Evolutionary conservation across 2,888 invertebrate species (phyloP).

Genomic region (Hirudinaria manillensis): DNA sequence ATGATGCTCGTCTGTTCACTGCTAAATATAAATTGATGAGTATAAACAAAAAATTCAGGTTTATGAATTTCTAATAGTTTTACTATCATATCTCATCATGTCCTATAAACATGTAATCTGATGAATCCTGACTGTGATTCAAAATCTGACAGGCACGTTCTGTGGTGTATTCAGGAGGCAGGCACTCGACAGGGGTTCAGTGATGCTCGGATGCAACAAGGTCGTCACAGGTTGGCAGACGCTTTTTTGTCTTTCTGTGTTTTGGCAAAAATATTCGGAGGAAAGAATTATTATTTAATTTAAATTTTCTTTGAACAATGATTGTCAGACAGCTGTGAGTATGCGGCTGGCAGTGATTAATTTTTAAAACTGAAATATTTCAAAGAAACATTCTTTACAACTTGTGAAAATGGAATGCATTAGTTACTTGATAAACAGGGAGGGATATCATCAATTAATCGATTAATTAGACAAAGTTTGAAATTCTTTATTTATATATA

Average conservation of each 20-base stretch:
- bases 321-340: not conserved
- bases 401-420: too few relatives aligned
- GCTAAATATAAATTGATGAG: too few relatives aligned
- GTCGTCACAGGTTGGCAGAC: constrained; percentile 72
- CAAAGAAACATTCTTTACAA: too few relatives aligned
- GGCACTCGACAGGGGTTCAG: constrained; percentile 89
- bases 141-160: constrained; percentile 52
- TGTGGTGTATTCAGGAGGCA: constrained; percentile 76
- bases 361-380: not conserved
- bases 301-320: too few relatives aligned
- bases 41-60: too few relatives aligned
- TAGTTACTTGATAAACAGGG: too few relatives aligned
- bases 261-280: not conserved
- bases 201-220: constrained; percentile 77
- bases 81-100: too few relatives aligned
- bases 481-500: not conserved
- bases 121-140: too few relatives aligned
- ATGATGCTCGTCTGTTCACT: too few relatives aligned
- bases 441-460: too few relatives aligned
- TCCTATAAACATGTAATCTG: too few relatives aligned
- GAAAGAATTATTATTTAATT: not conserved
- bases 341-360: not conserved
- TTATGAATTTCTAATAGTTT: too few relatives aligned
- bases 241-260: not conserved
- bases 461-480: not conserved